A percentile compares a stretch with the other conserved stretches of the same genome.
phyloP scores from a whole-genome alignment of 1,140 invertebrate species.

The Cotesia chilonis region DNA sequence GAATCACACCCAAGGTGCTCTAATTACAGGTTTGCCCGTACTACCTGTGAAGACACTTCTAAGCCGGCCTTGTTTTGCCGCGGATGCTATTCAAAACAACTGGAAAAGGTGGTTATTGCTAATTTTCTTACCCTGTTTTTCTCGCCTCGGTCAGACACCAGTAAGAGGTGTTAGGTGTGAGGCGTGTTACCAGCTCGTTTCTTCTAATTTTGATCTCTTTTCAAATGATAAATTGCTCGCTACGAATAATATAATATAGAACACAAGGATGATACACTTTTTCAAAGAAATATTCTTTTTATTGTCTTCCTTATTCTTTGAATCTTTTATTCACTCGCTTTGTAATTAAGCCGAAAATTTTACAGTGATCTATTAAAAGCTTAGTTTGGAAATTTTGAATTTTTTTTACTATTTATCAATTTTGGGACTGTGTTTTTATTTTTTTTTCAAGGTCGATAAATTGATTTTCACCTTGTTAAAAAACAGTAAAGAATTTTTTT shows the following conservation, averaged over 20 bases:
- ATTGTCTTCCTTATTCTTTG: too few relatives aligned
- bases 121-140: slow-evolving; percentile 18
- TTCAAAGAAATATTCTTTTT: too few relatives aligned
- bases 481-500: too few relatives aligned
- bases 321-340: too few relatives aligned
- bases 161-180: neutral
- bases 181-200: slow-evolving; percentile 1
- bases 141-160: slow-evolving; percentile 10
- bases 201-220: neutral
- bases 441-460: too few relatives aligned
- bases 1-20: slow-evolving; percentile 60
- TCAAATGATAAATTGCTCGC: neutral
- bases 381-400: too few relatives aligned
- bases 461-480: too few relatives aligned
- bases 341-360: too few relatives aligned
- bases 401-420: too few relatives aligned
- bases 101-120: slow-evolving; percentile 15
- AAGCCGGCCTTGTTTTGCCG: slow-evolving; percentile 22
- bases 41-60: slow-evolving; percentile 21
- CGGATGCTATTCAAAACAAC: slow-evolving; percentile 27
- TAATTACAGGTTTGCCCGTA: slow-evolving; percentile 54
- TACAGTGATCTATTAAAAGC: too few relatives aligned
- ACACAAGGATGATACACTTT: too few relatives aligned
- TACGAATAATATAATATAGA: neutral
- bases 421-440: too few relatives aligned